Conservation (phyloP, 2,888 invertebrate species). For the Drosophila merina region DNA sequence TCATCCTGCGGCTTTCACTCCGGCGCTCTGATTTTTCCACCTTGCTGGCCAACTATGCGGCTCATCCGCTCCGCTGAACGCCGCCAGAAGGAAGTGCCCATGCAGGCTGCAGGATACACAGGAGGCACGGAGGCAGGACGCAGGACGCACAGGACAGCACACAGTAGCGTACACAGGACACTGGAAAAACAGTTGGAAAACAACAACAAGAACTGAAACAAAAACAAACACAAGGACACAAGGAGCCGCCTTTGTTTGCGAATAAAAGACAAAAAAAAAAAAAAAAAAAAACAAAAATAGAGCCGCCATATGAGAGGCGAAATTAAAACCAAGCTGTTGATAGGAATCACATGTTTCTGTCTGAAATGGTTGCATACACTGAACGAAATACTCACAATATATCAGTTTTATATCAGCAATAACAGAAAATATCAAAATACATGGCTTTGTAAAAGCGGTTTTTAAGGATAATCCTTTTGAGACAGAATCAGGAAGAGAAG, state of each 20-base stretch:
- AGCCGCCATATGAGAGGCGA: constrained; percentile 26
- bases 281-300: constrained; percentile 2
- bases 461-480: too few species aligned
- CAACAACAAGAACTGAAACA: constrained; percentile 27
- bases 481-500: too few species aligned
- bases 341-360: constrained; percentile 75
- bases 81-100: constrained; percentile 50
- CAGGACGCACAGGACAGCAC: background rate
- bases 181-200: constrained; percentile 57
- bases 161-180: constrained; percentile 20
- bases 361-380: background rate
- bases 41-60: constrained; percentile 75
- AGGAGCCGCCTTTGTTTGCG: constrained; percentile 34
- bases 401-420: too few species aligned
- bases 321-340: constrained; percentile 77
- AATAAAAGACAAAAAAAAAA: constrained; percentile 14
- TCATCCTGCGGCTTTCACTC: constrained; percentile 22
- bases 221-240: constrained; percentile 33
- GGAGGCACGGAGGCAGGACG: background rate
- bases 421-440: too few species aligned
- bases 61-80: constrained; percentile 67
- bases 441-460: too few species aligned
- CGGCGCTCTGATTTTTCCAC: constrained; percentile 72
- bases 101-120: constrained; percentile 22
- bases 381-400: background rate